phyloP scores from a whole-genome alignment of 1,140 invertebrate species.

The Protaetia brevitarsis region DNA sequence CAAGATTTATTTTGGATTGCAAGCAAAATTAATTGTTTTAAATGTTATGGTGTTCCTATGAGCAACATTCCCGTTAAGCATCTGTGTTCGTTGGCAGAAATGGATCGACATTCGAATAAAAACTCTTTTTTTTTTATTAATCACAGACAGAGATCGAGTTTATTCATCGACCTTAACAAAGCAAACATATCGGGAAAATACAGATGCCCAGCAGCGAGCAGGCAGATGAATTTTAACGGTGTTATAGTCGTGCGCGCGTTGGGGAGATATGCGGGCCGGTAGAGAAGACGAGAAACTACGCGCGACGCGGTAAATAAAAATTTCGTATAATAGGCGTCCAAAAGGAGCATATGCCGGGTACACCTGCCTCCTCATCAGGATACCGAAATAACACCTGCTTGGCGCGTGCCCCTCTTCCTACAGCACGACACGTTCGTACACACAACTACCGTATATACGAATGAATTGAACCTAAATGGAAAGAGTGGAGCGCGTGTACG shows the following conservation, averaged over 20 bases:
- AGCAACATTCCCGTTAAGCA: too few species aligned
- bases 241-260: neutral
- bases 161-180: conserved; percentile 21
- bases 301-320: conserved; percentile 6
- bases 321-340: conserved; percentile 6
- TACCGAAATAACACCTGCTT: conserved; percentile 24
- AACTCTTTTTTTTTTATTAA: neutral
- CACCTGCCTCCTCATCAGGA: conserved; percentile 20
- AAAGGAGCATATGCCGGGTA: conserved; percentile 24
- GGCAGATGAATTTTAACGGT: conserved; percentile 17
- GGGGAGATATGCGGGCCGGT: conserved; percentile 1
- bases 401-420: conserved; percentile 17
- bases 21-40: too few species aligned
- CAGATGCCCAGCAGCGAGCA: conserved; percentile 19
- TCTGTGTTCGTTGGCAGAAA: too few species aligned
- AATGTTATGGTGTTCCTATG: too few species aligned
- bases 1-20: too few species aligned
- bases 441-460: neutral
- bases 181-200: conserved; percentile 21
- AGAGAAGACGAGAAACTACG: neutral
- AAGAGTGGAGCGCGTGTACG: neutral
- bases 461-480: neutral
- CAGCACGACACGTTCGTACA: neutral
- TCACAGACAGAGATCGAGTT: conserved; percentile 21
- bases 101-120: too few species aligned